Conservation (phyloP, 2,888 invertebrate genomes). For the Dione juno region DNA sequence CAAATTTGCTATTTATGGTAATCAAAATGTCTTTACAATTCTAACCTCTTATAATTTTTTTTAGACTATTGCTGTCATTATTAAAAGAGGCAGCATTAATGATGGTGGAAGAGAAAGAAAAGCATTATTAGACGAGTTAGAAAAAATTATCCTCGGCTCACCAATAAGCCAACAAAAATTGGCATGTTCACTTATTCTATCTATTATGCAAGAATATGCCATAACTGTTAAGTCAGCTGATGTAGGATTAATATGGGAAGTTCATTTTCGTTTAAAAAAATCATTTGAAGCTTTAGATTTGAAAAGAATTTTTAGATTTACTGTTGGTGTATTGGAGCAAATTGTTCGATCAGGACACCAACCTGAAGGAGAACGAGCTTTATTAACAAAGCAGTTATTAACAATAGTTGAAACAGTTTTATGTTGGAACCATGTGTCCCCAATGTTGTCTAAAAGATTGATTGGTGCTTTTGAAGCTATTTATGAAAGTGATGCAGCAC, state of each 20-base stretch:
- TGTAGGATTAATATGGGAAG: slow-evolving; percentile 94
- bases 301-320: slow-evolving; percentile 88
- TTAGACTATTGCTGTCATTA: slow-evolving; percentile 92
- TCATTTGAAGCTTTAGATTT: slow-evolving; percentile 92
- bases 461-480: slow-evolving; percentile 88
- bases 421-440: slow-evolving; percentile 91
- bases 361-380: slow-evolving; percentile 79
- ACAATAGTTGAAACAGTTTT: slow-evolving; percentile 90
- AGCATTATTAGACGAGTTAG: slow-evolving; percentile 88
- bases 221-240: slow-evolving; percentile 93
- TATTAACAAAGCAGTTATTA: slow-evolving; percentile 87
- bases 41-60: slow-evolving; percentile 15
- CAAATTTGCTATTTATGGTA: too few species aligned
- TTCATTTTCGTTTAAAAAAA: slow-evolving; percentile 92
- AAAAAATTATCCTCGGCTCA: slow-evolving; percentile 91
- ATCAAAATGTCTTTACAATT: too few species aligned
- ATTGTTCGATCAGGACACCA: slow-evolving; percentile 72
- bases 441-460: slow-evolving; percentile 86
- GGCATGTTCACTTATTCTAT: slow-evolving; percentile 92
- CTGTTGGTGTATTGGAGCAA: slow-evolving; percentile 74
- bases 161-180: slow-evolving; percentile 90
- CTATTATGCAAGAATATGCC: slow-evolving; percentile 94
- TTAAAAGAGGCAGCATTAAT: slow-evolving; percentile 92
- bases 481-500: slow-evolving; percentile 86
- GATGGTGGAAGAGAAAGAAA: slow-evolving; percentile 87